phyloP scores from a whole-genome alignment of 2,888 invertebrate species.

The Mactromeris polynyma region DNA sequence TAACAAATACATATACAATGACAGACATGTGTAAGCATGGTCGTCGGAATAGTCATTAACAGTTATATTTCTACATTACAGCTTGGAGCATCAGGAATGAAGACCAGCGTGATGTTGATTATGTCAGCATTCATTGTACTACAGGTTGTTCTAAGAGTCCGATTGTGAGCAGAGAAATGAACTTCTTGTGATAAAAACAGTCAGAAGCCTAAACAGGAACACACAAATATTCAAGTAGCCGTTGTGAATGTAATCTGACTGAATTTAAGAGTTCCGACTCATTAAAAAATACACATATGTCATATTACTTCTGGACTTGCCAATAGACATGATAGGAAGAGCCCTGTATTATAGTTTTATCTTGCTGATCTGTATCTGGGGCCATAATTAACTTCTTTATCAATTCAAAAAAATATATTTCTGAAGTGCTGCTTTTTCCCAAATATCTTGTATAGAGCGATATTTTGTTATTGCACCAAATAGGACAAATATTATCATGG shows the following conservation, averaged over 20 bases:
- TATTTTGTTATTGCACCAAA: no score
- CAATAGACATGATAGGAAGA: background rate
- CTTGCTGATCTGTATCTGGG: background rate
- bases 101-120: constrained; percentile 59
- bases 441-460: no score
- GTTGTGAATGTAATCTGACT: background rate
- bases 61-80: constrained; percentile 53
- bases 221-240: background rate
- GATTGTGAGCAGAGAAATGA: background rate
- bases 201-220: background rate
- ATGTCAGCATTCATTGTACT: constrained; percentile 35
- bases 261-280: no score
- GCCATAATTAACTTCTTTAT: no score
- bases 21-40: no score
- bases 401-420: no score
- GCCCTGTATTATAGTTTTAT: background rate
- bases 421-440: no score
- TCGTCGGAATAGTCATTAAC: no score
- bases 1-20: no score
- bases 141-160: constrained; percentile 36
- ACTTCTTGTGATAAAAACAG: background rate
- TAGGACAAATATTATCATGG: no score
- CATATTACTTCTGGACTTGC: background rate
- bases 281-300: no score
- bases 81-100: constrained; percentile 66